phyloP scores from a whole-genome alignment of 2,888 invertebrate species.

The Stegana nigrithorax region DNA sequence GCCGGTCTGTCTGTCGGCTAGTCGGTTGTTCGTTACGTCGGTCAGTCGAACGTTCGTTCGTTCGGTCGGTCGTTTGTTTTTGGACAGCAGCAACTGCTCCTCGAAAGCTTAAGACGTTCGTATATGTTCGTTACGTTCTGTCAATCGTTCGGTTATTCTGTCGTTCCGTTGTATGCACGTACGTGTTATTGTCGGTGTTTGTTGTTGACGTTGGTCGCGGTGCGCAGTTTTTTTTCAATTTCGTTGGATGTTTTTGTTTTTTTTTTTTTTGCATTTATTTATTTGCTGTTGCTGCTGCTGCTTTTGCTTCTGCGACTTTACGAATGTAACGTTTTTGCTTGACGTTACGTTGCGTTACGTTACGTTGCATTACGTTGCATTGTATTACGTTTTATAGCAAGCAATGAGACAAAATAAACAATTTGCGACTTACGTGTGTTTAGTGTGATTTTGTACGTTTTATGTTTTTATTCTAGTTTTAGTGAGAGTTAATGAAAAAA shows the following conservation, averaged over 20 bases:
- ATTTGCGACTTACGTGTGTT: no score
- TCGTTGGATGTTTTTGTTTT: not conserved
- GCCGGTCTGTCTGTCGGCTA: not conserved
- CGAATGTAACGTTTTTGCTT: no score
- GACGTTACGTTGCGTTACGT: not conserved
- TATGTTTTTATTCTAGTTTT: no score
- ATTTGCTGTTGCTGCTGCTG: conserved; percentile 43
- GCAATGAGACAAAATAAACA: no score
- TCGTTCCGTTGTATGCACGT: no score
- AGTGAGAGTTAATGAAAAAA: no score
- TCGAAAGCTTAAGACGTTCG: no score
- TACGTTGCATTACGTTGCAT: no score
- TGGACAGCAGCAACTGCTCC: no score
- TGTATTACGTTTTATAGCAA: no score
- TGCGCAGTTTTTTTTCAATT: conserved; percentile 48
- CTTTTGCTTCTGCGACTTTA: conserved; percentile 1
- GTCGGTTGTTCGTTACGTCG: not conserved
- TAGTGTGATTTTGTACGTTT: no score
- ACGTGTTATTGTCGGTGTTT: conserved; percentile 54
- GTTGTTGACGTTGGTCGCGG: conserved; percentile 60
- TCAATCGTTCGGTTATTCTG: not conserved
- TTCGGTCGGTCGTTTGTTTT: not conserved
- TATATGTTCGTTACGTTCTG: not conserved
- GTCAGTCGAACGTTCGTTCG: not conserved
- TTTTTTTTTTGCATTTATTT: conserved; percentile 32